A percentile compares a stretch with the other conserved stretches of the same genome.
phyloP scores from a whole-genome alignment of 2,888 invertebrate genomes.

The Matsumyia berberina region DNA sequence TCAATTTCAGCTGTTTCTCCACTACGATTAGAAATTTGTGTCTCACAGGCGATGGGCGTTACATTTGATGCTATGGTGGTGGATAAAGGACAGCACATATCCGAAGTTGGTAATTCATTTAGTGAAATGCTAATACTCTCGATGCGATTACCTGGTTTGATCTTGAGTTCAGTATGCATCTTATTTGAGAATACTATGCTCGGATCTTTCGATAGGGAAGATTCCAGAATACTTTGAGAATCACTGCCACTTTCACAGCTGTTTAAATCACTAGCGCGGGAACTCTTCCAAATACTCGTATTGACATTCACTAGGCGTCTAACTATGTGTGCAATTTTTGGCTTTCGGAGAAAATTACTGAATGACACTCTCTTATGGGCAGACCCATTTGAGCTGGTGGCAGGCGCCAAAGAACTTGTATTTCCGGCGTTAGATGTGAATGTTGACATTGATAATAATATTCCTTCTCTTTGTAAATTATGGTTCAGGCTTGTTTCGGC shows the following conservation, averaged over 20 bases:
- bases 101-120: conserved; percentile 7
- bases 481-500: no score
- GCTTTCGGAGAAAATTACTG: conserved; percentile 38
- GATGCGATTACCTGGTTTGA: conserved; percentile 28
- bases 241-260: background rate
- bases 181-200: conserved; percentile 8
- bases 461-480: no score
- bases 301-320: conserved; percentile 19
- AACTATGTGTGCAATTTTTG: conserved; percentile 26
- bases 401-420: no score
- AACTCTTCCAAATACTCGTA: background rate
- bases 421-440: no score
- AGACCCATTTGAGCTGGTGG: background rate
- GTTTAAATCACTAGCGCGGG: background rate
- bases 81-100: background rate
- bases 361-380: conserved; percentile 2
- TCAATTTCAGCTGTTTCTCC: conserved; percentile 17
- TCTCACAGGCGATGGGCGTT: background rate
- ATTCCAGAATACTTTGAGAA: conserved; percentile 2
- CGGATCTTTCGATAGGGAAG: background rate
- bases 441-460: no score
- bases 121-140: conserved; percentile 43
- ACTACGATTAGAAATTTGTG: background rate
- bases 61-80: background rate
- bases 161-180: conserved; percentile 2